Conservation (phyloP, 2,888 invertebrate species). For the Lottia gigantea region DNA sequence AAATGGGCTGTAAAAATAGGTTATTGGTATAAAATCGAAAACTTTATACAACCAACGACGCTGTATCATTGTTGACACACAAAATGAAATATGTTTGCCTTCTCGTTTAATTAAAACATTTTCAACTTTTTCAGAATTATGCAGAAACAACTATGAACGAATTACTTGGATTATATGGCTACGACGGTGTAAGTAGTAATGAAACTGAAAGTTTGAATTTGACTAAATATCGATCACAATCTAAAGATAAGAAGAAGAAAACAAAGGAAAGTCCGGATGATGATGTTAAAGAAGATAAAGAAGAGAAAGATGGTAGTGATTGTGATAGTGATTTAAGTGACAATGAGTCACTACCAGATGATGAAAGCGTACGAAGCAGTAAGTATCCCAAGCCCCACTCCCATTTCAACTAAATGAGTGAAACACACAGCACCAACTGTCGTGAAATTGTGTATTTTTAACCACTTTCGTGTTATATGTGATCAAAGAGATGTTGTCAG, state of each 20-base stretch:
- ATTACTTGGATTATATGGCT: conserved; percentile 91
- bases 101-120: not conserved
- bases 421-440: too few relatives aligned
- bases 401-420: too few relatives aligned
- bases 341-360: not conserved
- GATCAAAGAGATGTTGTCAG: too few relatives aligned
- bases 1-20: too few relatives aligned
- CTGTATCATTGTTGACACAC: not conserved
- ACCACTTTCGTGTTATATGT: too few relatives aligned
- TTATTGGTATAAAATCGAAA: too few relatives aligned
- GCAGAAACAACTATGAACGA: conserved; percentile 94
- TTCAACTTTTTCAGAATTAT: conserved; percentile 77
- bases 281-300: conserved; percentile 7
- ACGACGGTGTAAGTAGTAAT: conserved; percentile 72
- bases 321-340: conserved; percentile 13
- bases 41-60: too few relatives aligned
- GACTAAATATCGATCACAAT: conserved; percentile 18
- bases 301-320: conserved; percentile 20
- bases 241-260: conserved; percentile 19
- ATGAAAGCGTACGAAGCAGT: conserved; percentile 1
- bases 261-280: not conserved
- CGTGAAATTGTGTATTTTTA: too few relatives aligned
- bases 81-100: not conserved
- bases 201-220: conserved; percentile 13
- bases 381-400: not conserved